phyloP scores from a whole-genome alignment of 1,140 invertebrate species.

The Drosophila watanabei region DNA sequence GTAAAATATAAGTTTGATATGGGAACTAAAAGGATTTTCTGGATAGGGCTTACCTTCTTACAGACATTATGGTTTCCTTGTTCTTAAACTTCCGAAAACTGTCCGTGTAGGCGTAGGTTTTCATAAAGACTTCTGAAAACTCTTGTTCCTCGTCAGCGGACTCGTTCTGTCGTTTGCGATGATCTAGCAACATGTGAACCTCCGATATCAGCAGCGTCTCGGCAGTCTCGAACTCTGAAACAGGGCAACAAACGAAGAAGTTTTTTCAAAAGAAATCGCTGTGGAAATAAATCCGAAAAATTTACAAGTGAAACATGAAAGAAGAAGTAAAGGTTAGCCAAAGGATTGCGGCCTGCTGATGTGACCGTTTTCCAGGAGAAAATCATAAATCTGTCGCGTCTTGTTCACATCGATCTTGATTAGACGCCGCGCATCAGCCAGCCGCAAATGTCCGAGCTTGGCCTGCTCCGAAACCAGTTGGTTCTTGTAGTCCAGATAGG shows the following conservation, averaged over 20 bases:
- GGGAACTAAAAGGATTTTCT: not conserved
- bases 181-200: conserved; percentile 98
- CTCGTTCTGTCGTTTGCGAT: conserved; percentile 98
- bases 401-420: conserved; percentile 98
- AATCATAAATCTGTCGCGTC: conserved; percentile 95
- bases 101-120: conserved; percentile 98
- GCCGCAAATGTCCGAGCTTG: conserved; percentile 89
- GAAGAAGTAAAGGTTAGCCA: conserved; percentile 37
- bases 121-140: conserved; percentile 99
- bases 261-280: not conserved
- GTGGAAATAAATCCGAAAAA: conserved; percentile 13
- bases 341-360: conserved; percentile 87
- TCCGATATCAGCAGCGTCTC: conserved; percentile 99
- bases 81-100: conserved; percentile 99
- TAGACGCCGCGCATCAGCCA: conserved; percentile 92
- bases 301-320: conserved; percentile 71
- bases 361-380: conserved; percentile 90
- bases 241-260: not conserved
- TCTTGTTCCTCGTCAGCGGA: conserved; percentile 99
- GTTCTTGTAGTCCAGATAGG: conserved; percentile 92
- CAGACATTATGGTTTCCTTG: conserved; percentile 98
- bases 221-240: conserved; percentile 98
- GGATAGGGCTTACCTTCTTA: conserved; percentile 90
- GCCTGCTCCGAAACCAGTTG: conserved; percentile 91
- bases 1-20: not conserved